Percentiles rank a stretch among this genome's conserved stretches.
phyloP scores from a whole-genome alignment of 2,113 vertebrate species.

The Puffinus mauretanicus region DNA sequence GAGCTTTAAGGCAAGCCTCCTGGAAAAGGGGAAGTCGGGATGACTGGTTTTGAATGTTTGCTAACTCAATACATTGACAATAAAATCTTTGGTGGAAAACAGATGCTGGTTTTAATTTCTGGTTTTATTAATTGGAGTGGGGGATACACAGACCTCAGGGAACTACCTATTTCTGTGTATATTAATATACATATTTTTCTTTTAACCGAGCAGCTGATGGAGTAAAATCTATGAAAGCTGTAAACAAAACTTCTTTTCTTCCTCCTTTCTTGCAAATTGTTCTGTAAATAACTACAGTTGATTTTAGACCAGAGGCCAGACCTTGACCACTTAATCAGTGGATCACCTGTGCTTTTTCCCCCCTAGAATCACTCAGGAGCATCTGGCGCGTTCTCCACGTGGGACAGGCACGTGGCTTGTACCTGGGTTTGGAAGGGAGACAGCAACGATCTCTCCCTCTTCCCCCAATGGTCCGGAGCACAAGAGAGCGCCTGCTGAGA shows the following conservation, averaged over 20 bases:
- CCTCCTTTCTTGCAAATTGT: not conserved
- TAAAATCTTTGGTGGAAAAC: not conserved
- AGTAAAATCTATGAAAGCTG: not conserved
- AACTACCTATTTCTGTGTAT: not conserved
- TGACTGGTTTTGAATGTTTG: not conserved
- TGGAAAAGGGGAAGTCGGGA: not conserved
- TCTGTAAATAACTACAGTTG: not conserved
- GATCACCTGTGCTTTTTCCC: constrained; percentile 60
- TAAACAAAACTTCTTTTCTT: not conserved
- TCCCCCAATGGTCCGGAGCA: not conserved
- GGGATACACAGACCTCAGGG: not conserved
- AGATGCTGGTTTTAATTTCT: not conserved
- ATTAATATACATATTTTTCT: not conserved
- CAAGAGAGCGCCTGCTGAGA: not conserved
- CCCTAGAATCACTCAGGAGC: not conserved
- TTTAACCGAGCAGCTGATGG: not conserved
- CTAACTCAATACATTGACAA: not conserved
- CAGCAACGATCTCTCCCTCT: not conserved
- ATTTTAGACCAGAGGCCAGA: not conserved
- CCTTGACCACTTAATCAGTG: constrained; percentile 46
- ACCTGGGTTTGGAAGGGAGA: not conserved
- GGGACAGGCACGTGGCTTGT: not conserved
- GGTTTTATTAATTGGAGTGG: not conserved
- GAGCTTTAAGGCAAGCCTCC: not conserved
- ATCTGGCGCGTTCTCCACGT: not conserved